Base-by-base conservation (phyloP, 2,888 invertebrate genomes). In the Ophion obscuratus region DNA sequence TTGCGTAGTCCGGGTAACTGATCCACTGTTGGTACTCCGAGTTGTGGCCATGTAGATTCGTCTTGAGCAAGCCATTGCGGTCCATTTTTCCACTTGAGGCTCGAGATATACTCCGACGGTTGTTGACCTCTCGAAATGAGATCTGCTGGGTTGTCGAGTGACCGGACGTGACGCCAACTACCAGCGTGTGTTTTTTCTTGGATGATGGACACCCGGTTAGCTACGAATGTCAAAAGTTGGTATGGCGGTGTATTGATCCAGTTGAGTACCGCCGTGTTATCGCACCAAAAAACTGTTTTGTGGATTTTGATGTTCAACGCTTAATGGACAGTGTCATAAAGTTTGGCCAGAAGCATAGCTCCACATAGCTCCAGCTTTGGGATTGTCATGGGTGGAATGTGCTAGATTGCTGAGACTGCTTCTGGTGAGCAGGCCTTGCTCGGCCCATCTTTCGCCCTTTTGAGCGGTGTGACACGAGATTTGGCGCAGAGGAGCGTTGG, bases 91-190 rank as follows among this genome's bases (percentile, higher is more conserved):
- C 75, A 75, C n/a, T 67, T 59, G 6, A 14, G 6, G 3, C 67
- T 64, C 2, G 68, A 11, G 3, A 75, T 3, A 4, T 81, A 84
- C 7, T 75, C 59, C 7, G 36, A n/a, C 1, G 73, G 73, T 1
- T 75, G 20, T 68, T 85, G 87, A 10, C 88, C 88, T 53, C 87
- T 36, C 10, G 88, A 89, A 4, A 83, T n/a, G 0, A 86, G 47
- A 62, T 90, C 89, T 0, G 88, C 89, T 0, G 88, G 90, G 73
- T 90, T 89, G 9, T 87, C 84, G 6, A 44, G 14, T 0, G 88
- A 78, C 6, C 75, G 62, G 2, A 88, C 84, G 31, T 89, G 87
- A 2, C 70, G 36, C 88, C 88, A 89, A 17, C 64, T 36, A 24
- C 14, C 36, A 0, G 53, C 10, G 2, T 59, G 24, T 9, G 87